Base-by-base conservation (phyloP, 2,888 invertebrate genomes). In the Melanargia galathea region DNA sequence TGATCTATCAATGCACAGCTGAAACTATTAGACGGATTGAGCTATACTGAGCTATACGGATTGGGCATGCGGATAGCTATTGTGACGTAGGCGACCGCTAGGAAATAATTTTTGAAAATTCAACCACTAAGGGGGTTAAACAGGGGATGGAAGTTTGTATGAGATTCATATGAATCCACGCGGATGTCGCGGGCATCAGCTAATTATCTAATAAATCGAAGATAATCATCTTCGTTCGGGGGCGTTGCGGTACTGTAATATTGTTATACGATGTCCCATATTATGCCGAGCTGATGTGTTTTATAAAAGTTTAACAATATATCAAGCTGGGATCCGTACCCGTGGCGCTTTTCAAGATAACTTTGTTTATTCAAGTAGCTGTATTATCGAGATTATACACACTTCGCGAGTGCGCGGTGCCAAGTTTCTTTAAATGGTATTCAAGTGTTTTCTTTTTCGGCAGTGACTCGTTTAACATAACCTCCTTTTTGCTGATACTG, bases 261-360 rank as follows among this genome's bases (percentile, higher is more conserved):
- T 35, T 20, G 52, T 20, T 20, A 35, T 20, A 18, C 52, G 2
- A 35, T 20, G 52, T 1, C 30, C 16, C 68, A 66, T 71, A 73
- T 72, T 69, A 76, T 76, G 74, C 68, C 64, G 68, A 64, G 65
- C 69, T 76, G 77, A 77, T 81, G 76, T 77, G 75, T 79, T 77
- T 76, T 73, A 71, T 67, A 66, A 75, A 82, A 80, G 73, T 82
- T 82, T 75, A 67, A 58, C 58, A 46, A 65, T 66, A 66, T 66
- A 61, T 66, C 64, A 60, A 58, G 55, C 30, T 30, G 26, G 46
- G 58, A 51, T 52, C 43, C 62, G 52, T 33, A 38, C 60, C 56
- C 46, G 59, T 4, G 43, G 43, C 56, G 43, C 56, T 45, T 57
- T 57, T 20, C 30, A 57, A 60, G 64, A 64, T 66, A 66, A 64